These are phyloP conservation scores for Lucilia cuprina DNA, from an alignment of 1,140 invertebrate species.

Conservation along the genomic window DNA sequence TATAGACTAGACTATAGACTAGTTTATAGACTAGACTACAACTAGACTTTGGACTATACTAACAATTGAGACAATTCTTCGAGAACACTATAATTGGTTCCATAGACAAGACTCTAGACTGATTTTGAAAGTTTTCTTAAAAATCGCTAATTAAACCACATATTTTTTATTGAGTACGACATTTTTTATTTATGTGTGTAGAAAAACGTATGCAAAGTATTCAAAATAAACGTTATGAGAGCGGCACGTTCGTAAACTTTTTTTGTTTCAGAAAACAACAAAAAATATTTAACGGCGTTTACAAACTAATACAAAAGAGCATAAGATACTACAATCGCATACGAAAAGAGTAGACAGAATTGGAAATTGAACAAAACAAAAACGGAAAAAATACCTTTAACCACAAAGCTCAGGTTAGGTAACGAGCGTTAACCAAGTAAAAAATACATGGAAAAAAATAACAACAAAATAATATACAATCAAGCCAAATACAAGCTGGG, in stretches of 20 bases:
- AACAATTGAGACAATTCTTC: too few species aligned
- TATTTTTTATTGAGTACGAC: too few species aligned
- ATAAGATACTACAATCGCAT: too few species aligned
- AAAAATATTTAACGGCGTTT: constrained; percentile 4
- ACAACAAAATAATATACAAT: constrained; percentile 14
- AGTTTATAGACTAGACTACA: too few species aligned
- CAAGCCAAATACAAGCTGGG: constrained; percentile 24
- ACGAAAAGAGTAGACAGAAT: neutral
- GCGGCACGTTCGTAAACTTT: constrained; percentile 3
- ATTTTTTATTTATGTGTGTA: neutral
- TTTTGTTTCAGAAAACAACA: neutral
- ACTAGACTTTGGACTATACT: too few species aligned
- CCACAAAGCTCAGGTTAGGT: constrained; percentile 30
- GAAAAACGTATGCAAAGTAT: constrained; percentile 33
- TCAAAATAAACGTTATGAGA: constrained; percentile 16
- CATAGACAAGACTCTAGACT: too few species aligned
- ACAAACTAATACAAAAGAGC: neutral
- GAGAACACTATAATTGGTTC: too few species aligned
- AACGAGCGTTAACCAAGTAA: constrained; percentile 5
- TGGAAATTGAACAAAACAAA: neutral
- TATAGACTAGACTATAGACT: too few species aligned
- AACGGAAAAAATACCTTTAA: neutral
- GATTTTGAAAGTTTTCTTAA: too few species aligned
- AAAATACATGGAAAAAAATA: neutral
- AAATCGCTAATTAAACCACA: too few species aligned